Conservation (phyloP, 2,797 vertebrate genomes). For the Galago senegalensis region DNA sequence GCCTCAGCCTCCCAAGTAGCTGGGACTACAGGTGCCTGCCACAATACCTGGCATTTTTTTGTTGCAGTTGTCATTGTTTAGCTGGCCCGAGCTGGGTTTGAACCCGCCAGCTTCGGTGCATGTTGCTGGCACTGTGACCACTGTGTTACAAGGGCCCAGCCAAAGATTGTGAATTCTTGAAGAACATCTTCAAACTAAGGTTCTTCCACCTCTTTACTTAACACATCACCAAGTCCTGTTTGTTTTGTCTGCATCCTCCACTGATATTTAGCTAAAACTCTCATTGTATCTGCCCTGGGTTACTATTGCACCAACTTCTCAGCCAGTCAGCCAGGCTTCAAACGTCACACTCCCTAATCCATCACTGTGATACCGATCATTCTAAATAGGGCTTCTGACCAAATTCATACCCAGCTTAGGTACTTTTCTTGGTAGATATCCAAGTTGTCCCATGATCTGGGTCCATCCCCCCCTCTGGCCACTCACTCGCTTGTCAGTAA, state of each 20-base stretch:
- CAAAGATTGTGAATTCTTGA: background rate
- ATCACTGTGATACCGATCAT: background rate
- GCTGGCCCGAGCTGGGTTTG: too few species aligned
- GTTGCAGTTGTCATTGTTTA: too few species aligned
- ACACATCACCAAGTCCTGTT: background rate
- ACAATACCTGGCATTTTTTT: too few species aligned
- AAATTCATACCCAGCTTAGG: background rate
- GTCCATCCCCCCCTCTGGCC: background rate
- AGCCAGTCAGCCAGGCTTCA: background rate
- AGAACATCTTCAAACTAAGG: background rate
- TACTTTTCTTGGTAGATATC: background rate
- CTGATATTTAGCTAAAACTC: background rate
- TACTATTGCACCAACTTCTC: background rate
- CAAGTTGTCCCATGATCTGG: background rate
- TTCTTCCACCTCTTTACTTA: background rate
- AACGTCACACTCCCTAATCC: background rate
- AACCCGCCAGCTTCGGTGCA: too few species aligned
- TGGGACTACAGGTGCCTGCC: too few species aligned
- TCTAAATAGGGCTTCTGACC: background rate
- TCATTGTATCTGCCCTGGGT: background rate
- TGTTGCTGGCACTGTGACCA: too few species aligned
- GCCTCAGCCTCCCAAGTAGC: too few species aligned
- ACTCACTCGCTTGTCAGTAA: background rate
- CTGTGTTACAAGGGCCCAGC: too few species aligned
- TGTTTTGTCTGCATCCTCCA: background rate